Evolutionary conservation across 2,113 vertebrate species (phyloP), one percentile per base, ranked within the genome.

Genomic region (Brachionichthys hirsutus): DNA sequence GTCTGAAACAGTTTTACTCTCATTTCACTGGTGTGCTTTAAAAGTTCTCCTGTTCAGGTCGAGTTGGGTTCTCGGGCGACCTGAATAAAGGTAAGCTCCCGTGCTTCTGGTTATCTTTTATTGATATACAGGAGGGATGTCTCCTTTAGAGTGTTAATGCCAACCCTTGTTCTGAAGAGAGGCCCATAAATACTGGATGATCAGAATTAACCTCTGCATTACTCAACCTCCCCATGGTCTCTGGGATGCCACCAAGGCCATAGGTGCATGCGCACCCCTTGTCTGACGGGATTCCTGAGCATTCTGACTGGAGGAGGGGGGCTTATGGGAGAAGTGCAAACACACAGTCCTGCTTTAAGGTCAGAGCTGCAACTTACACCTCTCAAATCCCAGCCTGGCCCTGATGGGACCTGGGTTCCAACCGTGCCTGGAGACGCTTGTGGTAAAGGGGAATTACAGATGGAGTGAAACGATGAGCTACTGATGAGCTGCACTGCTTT

Each of bases 141-240:
- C 77, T 86, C 81, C 74, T 90, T 89, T 90, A 81, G 85, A 89
- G 87, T 82, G 84, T 89, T 91, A 90, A 90, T 90, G 85, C 85
- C 83, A 84, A 85, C 77, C 82, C 88, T 89, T 89, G 88, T 89
- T 90, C 87, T 85, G 70, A 85, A 89, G 82, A 73, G 82, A 77
- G 77, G 76, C 75, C 83, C 80, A 89, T 89, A 87, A 89, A 90
- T 90, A 88, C 80, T 88, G 80, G 59, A 90, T 89, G 85, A 89
- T 89, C 85, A 78, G 83, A 88, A 90, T 89, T 85, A 90, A 90
- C 85, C 83, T 82, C 78, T 78, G 81, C 87, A 77, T 85, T 85
- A 70, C 87, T 80, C 54, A 51, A 42, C 59, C 77, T 82, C 83
- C 85, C 86, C 49, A 53, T 20, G 82, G 87, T 85, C 69, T 66